Percentiles rank a stretch among this genome's conserved stretches.
Conservation (phyloP, 2,888 invertebrate genomes). For the Pollenia angustigena region DNA sequence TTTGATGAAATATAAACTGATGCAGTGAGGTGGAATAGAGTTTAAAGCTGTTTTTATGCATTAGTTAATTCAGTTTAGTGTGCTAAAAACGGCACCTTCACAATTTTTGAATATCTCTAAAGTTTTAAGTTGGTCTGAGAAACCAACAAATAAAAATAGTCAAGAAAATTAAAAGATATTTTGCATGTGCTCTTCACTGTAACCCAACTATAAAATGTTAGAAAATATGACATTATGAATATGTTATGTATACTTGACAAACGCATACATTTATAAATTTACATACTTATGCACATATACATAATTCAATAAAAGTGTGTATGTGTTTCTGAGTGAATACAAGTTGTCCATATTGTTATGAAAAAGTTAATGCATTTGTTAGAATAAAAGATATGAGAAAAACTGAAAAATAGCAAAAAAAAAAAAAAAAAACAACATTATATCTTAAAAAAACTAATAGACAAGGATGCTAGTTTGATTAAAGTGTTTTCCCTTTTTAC, state of each 20-base stretch:
- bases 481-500: conserved; percentile 43
- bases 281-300: conserved; percentile 9
- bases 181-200: background rate
- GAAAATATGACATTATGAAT: conserved; percentile 52
- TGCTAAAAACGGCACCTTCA: too few species aligned
- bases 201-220: conserved; percentile 14
- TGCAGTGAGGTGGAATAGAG: too few species aligned
- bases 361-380: conserved; percentile 55
- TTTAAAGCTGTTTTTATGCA: too few species aligned
- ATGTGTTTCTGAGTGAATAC: background rate
- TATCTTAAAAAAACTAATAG: background rate
- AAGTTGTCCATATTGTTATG: conserved; percentile 52
- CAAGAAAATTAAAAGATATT: too few species aligned
- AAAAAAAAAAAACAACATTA: background rate
- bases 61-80: too few species aligned
- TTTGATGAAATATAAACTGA: too few species aligned
- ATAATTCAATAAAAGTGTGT: conserved; percentile 23
- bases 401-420: background rate
- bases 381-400: conserved; percentile 1
- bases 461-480: conserved; percentile 40
- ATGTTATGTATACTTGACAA: conserved; percentile 27
- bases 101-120: too few species aligned
- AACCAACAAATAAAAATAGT: too few species aligned
- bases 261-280: background rate
- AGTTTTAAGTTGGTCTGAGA: too few species aligned